Evolutionary conservation across 53 echinoderm and acorn worm species (phyloP).

Genomic region (Holothuria leucospilota): DNA sequence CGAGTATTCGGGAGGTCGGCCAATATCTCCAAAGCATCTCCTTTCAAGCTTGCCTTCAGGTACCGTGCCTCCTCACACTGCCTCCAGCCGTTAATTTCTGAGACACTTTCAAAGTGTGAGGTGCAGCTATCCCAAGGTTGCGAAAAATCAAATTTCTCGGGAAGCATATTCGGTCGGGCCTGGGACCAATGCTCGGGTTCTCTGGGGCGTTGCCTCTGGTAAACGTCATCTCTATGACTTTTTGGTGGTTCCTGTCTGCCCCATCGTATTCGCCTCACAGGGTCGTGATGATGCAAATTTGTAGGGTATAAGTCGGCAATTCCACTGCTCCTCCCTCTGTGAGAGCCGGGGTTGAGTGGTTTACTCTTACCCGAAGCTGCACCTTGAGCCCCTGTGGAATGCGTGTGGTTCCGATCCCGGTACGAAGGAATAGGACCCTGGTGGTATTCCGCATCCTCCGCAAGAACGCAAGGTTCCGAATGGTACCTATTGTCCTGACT

Average conservation of each 20-base stretch:
- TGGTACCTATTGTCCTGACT: background rate
- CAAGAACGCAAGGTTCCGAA: background rate
- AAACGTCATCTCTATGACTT: background rate
- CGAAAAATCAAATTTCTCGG: background rate
- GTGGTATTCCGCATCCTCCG: background rate
- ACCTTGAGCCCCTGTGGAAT: background rate
- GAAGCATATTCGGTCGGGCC: slow-evolving; percentile 2
- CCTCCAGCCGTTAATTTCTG: background rate
- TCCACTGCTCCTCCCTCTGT: background rate
- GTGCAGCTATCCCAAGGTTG: background rate
- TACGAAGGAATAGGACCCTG: background rate
- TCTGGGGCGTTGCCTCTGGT: background rate
- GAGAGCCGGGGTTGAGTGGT: background rate
- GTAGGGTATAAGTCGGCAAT: background rate
- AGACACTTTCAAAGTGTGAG: slow-evolving; percentile 17
- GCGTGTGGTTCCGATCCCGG: background rate
- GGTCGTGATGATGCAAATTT: background rate
- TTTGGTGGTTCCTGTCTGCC: background rate
- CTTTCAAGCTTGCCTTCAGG: background rate
- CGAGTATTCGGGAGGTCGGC: background rate
- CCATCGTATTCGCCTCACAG: background rate
- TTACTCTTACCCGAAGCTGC: background rate
- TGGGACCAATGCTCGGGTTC: background rate
- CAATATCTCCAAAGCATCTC: background rate
- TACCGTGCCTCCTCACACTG: background rate